Evolutionary conservation across 2,797 vertebrate species (phyloP), one percentile per base, ranked within the genome.

Genomic region (Mormyrus hasselquistii): DNA sequence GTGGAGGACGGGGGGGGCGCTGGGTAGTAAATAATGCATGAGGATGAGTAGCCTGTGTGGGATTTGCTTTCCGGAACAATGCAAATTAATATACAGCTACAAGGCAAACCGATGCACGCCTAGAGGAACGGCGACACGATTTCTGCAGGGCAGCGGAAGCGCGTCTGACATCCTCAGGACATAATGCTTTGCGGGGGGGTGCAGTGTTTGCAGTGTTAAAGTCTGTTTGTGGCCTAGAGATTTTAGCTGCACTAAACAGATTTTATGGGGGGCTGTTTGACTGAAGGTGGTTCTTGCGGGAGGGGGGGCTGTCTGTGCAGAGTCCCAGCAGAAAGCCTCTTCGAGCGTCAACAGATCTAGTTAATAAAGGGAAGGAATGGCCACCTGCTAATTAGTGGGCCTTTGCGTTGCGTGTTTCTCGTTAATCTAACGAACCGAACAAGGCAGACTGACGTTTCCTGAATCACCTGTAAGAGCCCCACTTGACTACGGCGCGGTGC

Each of bases 11-110:
- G 25, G 25, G 25, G 12, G 62, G 79, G 0, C 0, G 41, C 79
- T 59, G 82, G 44, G 65, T 76, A 73, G 88, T 83, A 82, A 89
- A 89, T 90, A 92, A 88, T 87, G 90, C 83, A 91, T 87, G 53
- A 89, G 34, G 38, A 14, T 83, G 62, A 89, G 57, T 59, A 50
- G 90, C 88, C 25, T 73, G 79, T 55, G 47, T 65, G 79, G 79
- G 82, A 34, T 85, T 62, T 73, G 85, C 34, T 84, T 90, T 88
- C 62, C 83, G 69, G 16, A 82, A n/a, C 59, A 29, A 90, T 87
- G 90, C 89, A 57, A 88, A 89, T 82, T 85, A 88, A 38, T 22
- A 25, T 86, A 62, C 87, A 89, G 88, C 76, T 89, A 57, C 65
- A 38, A 83, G 38, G 41, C 41, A 86, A 86, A 88, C 88, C 41